Evolutionary conservation across 1,140 invertebrate species (phyloP), one percentile per base, ranked within the genome.

Genomic region (Pseudobourletiella spinata): DNA sequence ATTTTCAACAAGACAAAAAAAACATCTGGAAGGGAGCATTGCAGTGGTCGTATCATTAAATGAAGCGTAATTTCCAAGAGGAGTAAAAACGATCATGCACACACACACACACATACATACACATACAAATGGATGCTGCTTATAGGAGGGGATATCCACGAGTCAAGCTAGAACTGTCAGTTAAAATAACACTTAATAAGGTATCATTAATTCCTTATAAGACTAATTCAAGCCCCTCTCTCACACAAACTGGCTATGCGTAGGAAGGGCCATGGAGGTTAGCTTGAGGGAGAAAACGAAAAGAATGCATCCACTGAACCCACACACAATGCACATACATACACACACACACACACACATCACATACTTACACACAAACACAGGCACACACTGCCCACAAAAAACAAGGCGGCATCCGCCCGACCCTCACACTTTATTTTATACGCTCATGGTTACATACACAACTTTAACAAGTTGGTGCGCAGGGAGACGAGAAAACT

Each of bases 101-200:
- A n/a, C n/a, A n/a, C n/a, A n/a, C n/a, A n/a, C n/a, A n/a, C n/a
- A n/a, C n/a, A n/a, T 39, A n/a, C n/a, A n/a, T 39, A 39, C 32
- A 11, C 8, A 11, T 39, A 11, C 6, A 6, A 18, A 18, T 24
- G n/a, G n/a, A 39, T n/a, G 32, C 8, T 8, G 32, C 8, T 8
- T 39, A 39, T 39, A 8, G 32, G 8, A 39, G 32, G 32, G 32
- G 32, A 8, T 39, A 11, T 8, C 11, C 6, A 20, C 46, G 8
- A 48, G 22, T 51, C 28, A 51, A 15, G 24, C 25, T 22, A 8
- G 6, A 51, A 26, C 3, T 25, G 24, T 51, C 48, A 35, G 51
- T 61, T 26, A 61, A 46, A 61, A 55, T 42, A 61, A 61, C 51
- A 54, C 59, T 61, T 18, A 43, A 61, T 54, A 61, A 55, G 59